Base-by-base conservation (phyloP, 1,140 invertebrate species). In the Chelonus insularis region DNA sequence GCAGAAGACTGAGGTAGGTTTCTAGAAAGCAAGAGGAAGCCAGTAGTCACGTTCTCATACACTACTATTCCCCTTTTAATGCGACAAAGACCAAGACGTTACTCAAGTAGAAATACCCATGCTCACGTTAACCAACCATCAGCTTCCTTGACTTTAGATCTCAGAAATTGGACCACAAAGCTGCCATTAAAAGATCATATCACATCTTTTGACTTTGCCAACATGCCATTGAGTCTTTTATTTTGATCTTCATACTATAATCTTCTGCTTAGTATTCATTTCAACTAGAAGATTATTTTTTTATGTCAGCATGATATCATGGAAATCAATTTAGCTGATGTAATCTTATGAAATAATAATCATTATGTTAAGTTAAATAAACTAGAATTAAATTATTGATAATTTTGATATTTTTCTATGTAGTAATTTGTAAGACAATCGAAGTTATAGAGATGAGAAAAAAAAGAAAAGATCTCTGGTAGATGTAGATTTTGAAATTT, bases 171-270 rank as follows among this genome's bases (percentile, higher is more conserved):
- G 69, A 68, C 78, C 79, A 79, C 79, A 82, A 82, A 81, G 79
- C 78, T 61, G 66, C 78, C 76, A 80, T 81, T 82, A 81, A 82
- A 80, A 79, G 80, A 82, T 81, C 78, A 80, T 81, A 81, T 82
- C 79, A 74, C 69, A 68, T 29, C 25, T 29, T 29, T 29, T 29
- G 7, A 7, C 70, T 64, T 41, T 62, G 18, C 62, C 36, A 36
- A 16, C 68, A 62, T 67, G 64, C 55, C n/a, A 20, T 20, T 20
- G 8, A n/a, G 29, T 29, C 56, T 60, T 47, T 52, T 47, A 57
- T 36, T 32, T n/a, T 21, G 23, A 4, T 29, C 41, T 4, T 16
- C 11, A 51, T 21, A 5, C 12, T 45, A 32, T n/a, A 12, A 18
- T 51, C 21, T 23, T 12, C 23, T 23, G 14, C 16, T 2, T 39